phyloP scores from a whole-genome alignment of 2,888 invertebrate species.

The Idaea biselata region DNA sequence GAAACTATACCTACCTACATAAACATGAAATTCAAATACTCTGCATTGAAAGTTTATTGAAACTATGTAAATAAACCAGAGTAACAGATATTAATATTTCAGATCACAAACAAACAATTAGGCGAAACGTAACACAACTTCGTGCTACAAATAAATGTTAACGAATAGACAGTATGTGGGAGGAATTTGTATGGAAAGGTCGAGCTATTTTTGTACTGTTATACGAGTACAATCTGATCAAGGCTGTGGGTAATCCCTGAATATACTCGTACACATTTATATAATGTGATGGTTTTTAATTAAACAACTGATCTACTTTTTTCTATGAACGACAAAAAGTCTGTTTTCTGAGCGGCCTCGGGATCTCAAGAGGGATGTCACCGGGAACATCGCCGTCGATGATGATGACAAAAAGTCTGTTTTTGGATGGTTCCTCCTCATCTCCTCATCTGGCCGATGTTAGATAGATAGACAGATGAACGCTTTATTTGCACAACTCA shows the following conservation, averaged over 20 bases:
- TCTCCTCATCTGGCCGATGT: too few relatives aligned
- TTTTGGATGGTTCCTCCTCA: too few relatives aligned
- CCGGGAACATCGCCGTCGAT: too few relatives aligned
- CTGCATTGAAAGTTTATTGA: neutral
- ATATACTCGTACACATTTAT: neutral
- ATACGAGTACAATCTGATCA: neutral
- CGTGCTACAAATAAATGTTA: neutral
- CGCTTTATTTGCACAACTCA: too few relatives aligned
- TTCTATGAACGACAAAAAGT: too few relatives aligned
- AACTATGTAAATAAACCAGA: neutral
- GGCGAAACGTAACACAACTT: neutral
- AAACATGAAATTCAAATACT: neutral
- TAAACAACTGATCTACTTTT: neutral
- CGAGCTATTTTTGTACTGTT: neutral
- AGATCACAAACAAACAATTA: slow-evolving; percentile 1
- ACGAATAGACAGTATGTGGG: neutral
- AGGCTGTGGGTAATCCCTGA: neutral
- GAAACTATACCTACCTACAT: too few relatives aligned
- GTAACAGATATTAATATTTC: neutral
- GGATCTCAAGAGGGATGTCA: too few relatives aligned
- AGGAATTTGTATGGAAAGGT: neutral
- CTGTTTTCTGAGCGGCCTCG: too few relatives aligned
- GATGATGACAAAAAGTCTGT: too few relatives aligned
- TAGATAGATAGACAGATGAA: too few relatives aligned
- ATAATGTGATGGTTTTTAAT: neutral